Evolutionary conservation across 1,140 invertebrate species (phyloP).

Genomic region (Pseudobourletiella spinata): DNA sequence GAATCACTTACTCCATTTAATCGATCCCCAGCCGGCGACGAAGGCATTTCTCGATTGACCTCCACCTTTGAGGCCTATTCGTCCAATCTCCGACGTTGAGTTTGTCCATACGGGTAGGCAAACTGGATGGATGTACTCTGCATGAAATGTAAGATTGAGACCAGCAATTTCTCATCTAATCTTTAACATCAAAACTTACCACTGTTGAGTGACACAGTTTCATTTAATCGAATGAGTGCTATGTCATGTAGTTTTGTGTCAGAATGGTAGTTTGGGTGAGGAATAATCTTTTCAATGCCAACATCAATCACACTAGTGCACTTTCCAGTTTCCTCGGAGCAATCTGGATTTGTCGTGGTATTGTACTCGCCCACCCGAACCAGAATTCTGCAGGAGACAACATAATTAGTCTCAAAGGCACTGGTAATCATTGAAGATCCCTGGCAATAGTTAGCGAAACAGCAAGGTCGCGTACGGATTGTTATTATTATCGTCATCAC

Average conservation of each 20-base stretch:
- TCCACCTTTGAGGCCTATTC: neutral
- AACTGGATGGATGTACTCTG: slow-evolving; percentile 7
- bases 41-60: neutral
- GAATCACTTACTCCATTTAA: neutral
- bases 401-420: slow-evolving; percentile 16
- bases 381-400: slow-evolving; percentile 4
- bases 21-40: slow-evolving; percentile 27
- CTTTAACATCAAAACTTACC: no score
- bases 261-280: slow-evolving; percentile 43
- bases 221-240: slow-evolving; percentile 49
- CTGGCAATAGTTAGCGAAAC: no score
- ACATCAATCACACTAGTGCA: slow-evolving; percentile 2
- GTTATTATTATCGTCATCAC: slow-evolving; percentile 8
- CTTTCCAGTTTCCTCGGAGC: slow-evolving; percentile 34
- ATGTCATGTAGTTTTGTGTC: slow-evolving; percentile 51
- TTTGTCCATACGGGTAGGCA: slow-evolving; percentile 9
- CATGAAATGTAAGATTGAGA: neutral
- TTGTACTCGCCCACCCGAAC: slow-evolving; percentile 33
- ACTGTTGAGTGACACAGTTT: slow-evolving; percentile 43
- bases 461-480: neutral
- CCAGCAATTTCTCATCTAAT: no score
- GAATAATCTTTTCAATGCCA: slow-evolving; percentile 8
- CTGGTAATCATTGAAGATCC: neutral
- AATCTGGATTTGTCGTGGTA: slow-evolving; percentile 14
- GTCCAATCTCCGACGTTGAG: neutral